A percentile compares a stretch with the other conserved stretches of the same genome.
These are phyloP conservation scores for Ageneiosus marmoratus DNA, from an alignment of 2,113 vertebrate genomes.

Conservation along the genomic window DNA sequence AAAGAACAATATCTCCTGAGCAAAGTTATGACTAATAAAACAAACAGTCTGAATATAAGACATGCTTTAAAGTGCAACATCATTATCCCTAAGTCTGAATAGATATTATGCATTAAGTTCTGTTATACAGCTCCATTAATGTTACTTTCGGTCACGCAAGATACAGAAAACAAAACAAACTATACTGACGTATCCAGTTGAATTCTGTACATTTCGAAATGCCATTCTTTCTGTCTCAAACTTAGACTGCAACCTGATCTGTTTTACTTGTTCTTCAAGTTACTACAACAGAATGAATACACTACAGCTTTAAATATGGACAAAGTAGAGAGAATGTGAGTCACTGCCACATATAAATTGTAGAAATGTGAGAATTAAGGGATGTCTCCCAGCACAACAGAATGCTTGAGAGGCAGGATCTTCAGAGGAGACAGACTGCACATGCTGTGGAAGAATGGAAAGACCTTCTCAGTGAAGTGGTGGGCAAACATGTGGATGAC, in stretches of 20 bases:
- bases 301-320: background rate
- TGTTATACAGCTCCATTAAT: background rate
- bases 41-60: background rate
- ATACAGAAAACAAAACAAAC: background rate
- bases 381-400: background rate
- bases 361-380: too few relatives aligned
- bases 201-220: background rate
- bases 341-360: background rate
- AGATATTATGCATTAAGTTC: background rate
- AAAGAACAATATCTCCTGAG: background rate
- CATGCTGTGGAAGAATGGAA: constrained; percentile 16
- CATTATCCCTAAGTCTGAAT: background rate
- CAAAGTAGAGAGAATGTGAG: background rate
- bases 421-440: background rate
- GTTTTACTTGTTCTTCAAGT: background rate
- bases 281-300: background rate
- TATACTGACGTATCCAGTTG: background rate
- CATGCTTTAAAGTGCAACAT: background rate
- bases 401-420: constrained; percentile 14
- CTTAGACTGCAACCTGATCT: background rate
- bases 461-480: constrained; percentile 26
- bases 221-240: background rate
- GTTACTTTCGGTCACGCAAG: background rate
- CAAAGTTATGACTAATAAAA: background rate
- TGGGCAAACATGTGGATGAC: constrained; percentile 6